Evolutionary conservation across 2,888 invertebrate genomes (phyloP), one percentile per base, ranked within the genome.

Genomic region (Nesidiocoris tenuis): DNA sequence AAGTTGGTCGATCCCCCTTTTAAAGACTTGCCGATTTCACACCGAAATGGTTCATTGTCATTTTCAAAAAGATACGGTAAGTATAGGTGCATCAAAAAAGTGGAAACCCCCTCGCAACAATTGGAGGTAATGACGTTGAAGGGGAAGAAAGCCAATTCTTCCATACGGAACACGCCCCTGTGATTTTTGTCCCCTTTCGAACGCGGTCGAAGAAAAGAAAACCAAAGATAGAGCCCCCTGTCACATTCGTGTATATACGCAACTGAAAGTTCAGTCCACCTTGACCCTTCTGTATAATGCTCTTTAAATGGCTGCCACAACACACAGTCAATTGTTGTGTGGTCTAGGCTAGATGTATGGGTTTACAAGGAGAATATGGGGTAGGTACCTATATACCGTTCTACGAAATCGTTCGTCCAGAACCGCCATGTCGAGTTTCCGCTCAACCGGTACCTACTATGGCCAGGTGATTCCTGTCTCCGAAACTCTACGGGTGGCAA

Each of bases 231-330:
- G 39, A 39, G 3, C 12, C 39, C 5, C 5, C 39, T 39, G 5
- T n/a, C 39, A 3, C 39, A 39, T 39, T 39, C 39, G 39, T 39
- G n/a, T n/a, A n/a, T n/a, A n/a, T n/a, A 39, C 39, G 39, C 39
- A 39, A 18, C 59, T 9, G 59, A 18, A n/a, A 5, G 59, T 23
- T 25, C 23, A 23, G 24, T 23, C 19, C 25, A 17, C 56, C 70
- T 57, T 70, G 70, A 70, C 24, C 18, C 70, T 23, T 17, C 61
- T 70, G 70, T 70, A n/a, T n/a, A 70, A 61, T 70, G 61, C 24
- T 24, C 23, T 70, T 70, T 70, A 70, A 70, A 57, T 70, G 70
- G 70, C 25, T 70, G 70, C 70, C 70, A 70, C 70, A 70, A 70
- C 70, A 70, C 57, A 19, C 17, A 54, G 70, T 59, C 70, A 70